Percentiles rank a stretch among this genome's conserved stretches.
These are phyloP conservation scores for Aplochiton taeniatus DNA, from an alignment of 2,797 vertebrate genomes.

Conservation along the genomic window DNA sequence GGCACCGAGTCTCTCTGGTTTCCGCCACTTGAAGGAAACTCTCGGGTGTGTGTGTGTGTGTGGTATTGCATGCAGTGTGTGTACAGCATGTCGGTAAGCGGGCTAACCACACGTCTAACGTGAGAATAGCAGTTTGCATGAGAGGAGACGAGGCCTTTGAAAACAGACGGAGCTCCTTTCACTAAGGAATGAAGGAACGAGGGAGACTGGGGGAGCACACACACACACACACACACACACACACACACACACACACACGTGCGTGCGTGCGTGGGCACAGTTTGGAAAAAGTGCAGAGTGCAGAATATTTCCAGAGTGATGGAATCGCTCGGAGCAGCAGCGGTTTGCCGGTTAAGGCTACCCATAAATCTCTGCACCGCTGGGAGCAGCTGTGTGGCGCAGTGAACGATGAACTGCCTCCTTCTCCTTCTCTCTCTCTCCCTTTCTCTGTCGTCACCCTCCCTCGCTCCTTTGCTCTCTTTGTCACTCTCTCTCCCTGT, in stretches of 20 bases:
- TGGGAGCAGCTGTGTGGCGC: conserved; percentile 46
- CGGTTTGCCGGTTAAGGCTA: conserved; percentile 25
- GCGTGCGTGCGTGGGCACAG: too few species aligned
- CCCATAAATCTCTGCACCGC: conserved; percentile 49
- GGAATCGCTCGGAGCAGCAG: conserved; percentile 23
- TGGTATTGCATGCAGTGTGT: neutral
- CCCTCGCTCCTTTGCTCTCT: too few species aligned
- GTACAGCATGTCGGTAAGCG: conserved; percentile 20
- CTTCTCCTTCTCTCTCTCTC: neutral
- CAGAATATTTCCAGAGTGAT: conserved; percentile 32
- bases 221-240: neutral
- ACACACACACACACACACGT: conserved; percentile 1
- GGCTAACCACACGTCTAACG: conserved; percentile 8
- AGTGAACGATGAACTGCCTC: conserved; percentile 35
- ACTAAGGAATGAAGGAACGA: neutral
- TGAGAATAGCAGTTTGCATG: conserved; percentile 13
- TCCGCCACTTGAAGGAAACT: conserved; percentile 9
- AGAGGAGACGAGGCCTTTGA: neutral
- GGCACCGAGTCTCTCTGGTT: conserved; percentile 20
- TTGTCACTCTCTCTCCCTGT: too few species aligned
- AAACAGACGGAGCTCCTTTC: neutral
- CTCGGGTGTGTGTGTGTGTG: neutral
- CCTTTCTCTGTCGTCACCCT: neutral
- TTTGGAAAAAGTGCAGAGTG: neutral
- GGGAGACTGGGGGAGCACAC: neutral